Base-by-base conservation (phyloP, 2,113 vertebrate genomes). In the Plotosus lineatus region DNA sequence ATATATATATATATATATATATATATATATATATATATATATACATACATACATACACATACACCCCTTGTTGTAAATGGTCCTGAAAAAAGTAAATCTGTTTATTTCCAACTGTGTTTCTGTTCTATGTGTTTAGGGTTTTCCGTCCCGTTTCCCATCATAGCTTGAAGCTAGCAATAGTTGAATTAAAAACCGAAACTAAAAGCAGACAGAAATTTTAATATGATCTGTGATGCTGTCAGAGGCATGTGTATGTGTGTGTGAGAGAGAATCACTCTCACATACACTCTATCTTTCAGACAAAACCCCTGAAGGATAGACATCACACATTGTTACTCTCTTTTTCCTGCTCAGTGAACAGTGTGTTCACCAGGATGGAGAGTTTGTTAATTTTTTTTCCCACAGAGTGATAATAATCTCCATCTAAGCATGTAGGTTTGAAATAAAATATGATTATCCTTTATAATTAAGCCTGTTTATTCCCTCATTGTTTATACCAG, bases 221-320 rank as follows among this genome's bases (percentile, higher is more conserved):
- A 28, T 78, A 28, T 78, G 76, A 65, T 65, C 36, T 53, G 71
- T 66, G 58, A 50, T 72, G 78, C 66, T 75, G 15, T 81, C 46
- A 53, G n/a, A 75, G 58, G 36, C 44, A 42, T 50, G 58, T 63
- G 75, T 48, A 42, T 21, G 42, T 33, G 40, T 58, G 26, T 15
- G 12, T 7, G 61, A 2, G 61, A 2, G 61, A 21, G 36, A 40
- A 40, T 1, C 38, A 31, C 11, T 44, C 10, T 71, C 68, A 65
- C 76, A 65, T 61, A 65, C 46, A 38, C 77, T 56, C 40, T 17
- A 28, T 63, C 75, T 78, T n/a, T 66, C 31, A 14, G 77, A 42
- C 36, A 0, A 56, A 79, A 33, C 21, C 63, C 63, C 77, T 79
- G 38, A 38, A 79, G 78, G 78, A 79, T 56, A 58, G 71, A 79